These are phyloP conservation scores for Amorpha juglandis DNA, from an alignment of 2,888 invertebrate species.

Conservation along the genomic window DNA sequence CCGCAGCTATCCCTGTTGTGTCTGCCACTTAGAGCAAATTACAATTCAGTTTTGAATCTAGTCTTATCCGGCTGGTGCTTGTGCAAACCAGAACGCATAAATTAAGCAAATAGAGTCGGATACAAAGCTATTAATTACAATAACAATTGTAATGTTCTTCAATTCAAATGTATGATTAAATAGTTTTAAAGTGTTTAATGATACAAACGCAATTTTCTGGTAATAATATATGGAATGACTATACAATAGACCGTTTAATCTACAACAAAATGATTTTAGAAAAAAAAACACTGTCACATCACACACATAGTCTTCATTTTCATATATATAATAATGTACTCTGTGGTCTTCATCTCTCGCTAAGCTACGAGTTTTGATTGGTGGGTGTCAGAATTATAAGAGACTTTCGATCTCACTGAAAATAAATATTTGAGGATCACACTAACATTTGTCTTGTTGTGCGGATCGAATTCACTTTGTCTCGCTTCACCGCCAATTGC, in stretches of 20 bases:
- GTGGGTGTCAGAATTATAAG: too few species aligned
- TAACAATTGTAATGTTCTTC: not conserved
- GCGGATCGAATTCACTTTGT: too few species aligned
- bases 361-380: too few species aligned
- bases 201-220: not conserved
- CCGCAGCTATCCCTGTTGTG: not conserved
- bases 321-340: too few species aligned
- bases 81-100: conserved; percentile 7
- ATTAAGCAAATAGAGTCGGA: conserved; percentile 12
- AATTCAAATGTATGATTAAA: not conserved
- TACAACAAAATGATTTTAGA: too few species aligned
- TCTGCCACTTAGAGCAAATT: not conserved
- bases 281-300: not conserved
- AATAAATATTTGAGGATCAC: too few species aligned
- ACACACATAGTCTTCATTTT: too few species aligned
- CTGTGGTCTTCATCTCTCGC: too few species aligned
- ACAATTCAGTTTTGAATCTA: conserved; percentile 2
- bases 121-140: not conserved
- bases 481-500: too few species aligned
- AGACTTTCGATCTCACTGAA: too few species aligned
- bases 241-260: too few species aligned
- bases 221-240: not conserved
- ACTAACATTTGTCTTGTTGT: too few species aligned
- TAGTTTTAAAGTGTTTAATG: not conserved
- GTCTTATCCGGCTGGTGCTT: not conserved